Evolutionary conservation across 2,113 vertebrate species (phyloP).

Genomic region (Chiloscyllium plagiosum): DNA sequence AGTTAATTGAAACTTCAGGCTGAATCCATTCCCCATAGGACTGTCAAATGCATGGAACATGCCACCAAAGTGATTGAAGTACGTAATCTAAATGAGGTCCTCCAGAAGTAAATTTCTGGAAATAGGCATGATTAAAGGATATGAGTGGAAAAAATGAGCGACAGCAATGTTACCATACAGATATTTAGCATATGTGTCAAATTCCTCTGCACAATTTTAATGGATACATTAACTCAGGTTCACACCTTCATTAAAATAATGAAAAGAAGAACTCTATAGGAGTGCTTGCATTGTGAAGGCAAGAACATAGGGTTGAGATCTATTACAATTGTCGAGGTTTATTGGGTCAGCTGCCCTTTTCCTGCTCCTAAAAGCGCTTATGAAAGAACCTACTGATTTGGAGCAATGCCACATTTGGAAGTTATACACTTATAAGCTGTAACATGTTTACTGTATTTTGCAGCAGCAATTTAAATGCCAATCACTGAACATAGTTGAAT

Average conservation of each 20-base stretch:
- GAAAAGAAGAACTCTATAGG: not conserved
- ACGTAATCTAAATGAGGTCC: not conserved
- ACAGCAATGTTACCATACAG: constrained; percentile 5
- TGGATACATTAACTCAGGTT: not conserved
- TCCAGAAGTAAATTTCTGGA: not conserved
- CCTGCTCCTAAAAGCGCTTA: not conserved
- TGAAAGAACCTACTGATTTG: not conserved
- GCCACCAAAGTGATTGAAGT: not conserved
- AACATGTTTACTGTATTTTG: not conserved
- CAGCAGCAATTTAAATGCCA: not conserved
- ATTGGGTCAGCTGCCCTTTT: not conserved
- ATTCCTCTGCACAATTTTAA: not conserved
- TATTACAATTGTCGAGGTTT: not conserved
- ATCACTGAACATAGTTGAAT: not conserved
- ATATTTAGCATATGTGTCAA: not conserved
- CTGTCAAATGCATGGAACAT: not conserved
- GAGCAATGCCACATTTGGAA: not conserved
- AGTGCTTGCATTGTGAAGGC: not conserved
- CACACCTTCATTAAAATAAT: not conserved
- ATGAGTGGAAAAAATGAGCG: not conserved
- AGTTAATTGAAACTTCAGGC: not conserved
- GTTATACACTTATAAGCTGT: not conserved
- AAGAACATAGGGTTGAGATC: not conserved
- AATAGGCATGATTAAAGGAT: not conserved
- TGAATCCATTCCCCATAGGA: not conserved